Percentiles rank a stretch among this genome's conserved stretches.
These are phyloP conservation scores for Tribolium madens DNA, from an alignment of 1,140 invertebrate genomes.

Conservation along the genomic window DNA sequence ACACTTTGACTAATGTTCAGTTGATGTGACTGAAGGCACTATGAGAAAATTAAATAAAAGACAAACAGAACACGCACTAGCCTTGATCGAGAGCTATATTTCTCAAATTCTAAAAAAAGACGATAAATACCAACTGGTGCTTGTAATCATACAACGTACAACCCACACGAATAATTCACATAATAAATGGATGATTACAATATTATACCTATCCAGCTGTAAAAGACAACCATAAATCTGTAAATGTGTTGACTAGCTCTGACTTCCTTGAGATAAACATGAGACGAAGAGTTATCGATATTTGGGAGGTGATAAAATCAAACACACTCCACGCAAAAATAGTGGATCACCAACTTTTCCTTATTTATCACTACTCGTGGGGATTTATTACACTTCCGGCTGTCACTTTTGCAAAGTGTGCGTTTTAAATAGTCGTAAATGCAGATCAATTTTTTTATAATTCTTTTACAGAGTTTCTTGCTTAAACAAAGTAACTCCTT, in stretches of 20 bases:
- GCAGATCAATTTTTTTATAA: not conserved
- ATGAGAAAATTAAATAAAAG: conserved; percentile 17
- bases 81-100: conserved; percentile 13
- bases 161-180: conserved; percentile 26
- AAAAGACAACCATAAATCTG: conserved; percentile 23
- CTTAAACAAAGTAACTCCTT: not conserved
- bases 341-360: not conserved
- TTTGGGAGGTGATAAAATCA: not conserved
- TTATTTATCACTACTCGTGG: too few species aligned
- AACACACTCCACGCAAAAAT: not conserved
- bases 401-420: too few species aligned
- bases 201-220: conserved; percentile 22
- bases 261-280: conserved; percentile 16
- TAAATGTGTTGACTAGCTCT: conserved; percentile 8
- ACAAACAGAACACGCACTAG: not conserved
- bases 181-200: conserved; percentile 30
- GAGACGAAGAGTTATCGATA: not conserved
- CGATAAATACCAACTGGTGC: conserved; percentile 22
- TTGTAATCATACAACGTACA: conserved; percentile 2
- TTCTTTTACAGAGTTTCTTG: not conserved
- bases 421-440: too few species aligned
- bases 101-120: conserved; percentile 3
- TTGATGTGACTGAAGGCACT: not conserved
- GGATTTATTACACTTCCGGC: too few species aligned
- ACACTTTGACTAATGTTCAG: conserved; percentile 5